These are phyloP conservation scores for Thunnus maccoyii DNA, from an alignment of 2,113 vertebrate species.

Conservation along the genomic window DNA sequence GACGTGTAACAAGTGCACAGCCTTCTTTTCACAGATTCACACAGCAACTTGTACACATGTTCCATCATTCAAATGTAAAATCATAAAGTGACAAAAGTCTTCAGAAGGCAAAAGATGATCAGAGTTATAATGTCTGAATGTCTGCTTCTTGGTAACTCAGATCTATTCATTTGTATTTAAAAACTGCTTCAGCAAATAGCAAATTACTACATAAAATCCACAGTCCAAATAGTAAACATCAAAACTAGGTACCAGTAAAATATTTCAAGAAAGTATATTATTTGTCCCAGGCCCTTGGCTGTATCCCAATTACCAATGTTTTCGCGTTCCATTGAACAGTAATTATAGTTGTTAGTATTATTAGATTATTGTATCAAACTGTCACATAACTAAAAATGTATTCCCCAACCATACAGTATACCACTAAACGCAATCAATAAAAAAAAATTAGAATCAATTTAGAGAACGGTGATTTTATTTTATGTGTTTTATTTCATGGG, in stretches of 20 bases:
- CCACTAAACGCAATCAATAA: constrained; percentile 2
- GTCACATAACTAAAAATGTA: not conserved
- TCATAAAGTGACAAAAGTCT: not conserved
- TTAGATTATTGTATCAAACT: not conserved
- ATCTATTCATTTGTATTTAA: not conserved
- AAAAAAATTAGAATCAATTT: not conserved
- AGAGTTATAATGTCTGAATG: not conserved
- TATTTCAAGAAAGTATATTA: constrained; percentile 6
- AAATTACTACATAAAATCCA: not conserved
- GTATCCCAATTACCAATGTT: constrained; percentile 12
- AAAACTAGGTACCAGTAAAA: not conserved
- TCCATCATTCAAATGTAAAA: not conserved
- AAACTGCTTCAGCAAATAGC: not conserved
- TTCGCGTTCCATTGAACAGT: not conserved
- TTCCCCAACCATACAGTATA: not conserved
- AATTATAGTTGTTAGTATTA: constrained; percentile 15
- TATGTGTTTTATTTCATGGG: not conserved
- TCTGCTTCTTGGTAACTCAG: not conserved
- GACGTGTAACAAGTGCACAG: too few species aligned
- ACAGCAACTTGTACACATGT: not conserved
- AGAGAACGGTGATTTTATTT: not conserved
- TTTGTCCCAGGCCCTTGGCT: not conserved
- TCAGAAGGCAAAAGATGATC: not conserved
- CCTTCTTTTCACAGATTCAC: not conserved
- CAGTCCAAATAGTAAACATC: not conserved